A percentile compares a stretch with the other conserved stretches of the same genome.
phyloP scores from a whole-genome alignment of 2,888 invertebrate species.

The Alentia gelatinosa region DNA sequence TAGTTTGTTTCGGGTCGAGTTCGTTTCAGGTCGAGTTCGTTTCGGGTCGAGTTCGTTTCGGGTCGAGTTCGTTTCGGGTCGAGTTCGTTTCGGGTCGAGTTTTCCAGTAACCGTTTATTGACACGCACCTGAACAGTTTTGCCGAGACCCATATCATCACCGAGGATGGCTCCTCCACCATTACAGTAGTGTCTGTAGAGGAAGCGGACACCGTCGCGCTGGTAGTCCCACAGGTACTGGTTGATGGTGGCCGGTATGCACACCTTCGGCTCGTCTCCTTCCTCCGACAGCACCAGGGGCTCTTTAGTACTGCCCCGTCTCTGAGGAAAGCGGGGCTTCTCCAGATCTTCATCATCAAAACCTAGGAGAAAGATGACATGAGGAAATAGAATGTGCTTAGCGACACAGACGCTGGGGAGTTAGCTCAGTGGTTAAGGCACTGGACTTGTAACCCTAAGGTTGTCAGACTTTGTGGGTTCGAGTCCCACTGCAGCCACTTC shows the following conservation, averaged over 20 bases:
- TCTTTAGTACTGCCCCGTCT: neutral
- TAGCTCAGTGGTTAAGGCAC: no score
- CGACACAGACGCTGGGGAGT: no score
- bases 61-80: no score
- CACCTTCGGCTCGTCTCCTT: neutral
- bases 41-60: no score
- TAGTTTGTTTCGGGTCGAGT: no score
- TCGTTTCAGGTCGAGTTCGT: no score
- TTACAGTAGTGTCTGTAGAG: slow-evolving; percentile 72
- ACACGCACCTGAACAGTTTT: slow-evolving; percentile 78
- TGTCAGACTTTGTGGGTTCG: no score
- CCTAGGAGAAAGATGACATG: neutral
- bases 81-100: no score
- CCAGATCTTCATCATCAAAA: slow-evolving; percentile 50
- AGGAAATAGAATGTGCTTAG: no score
- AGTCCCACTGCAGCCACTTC: no score
- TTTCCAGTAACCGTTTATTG: no score
- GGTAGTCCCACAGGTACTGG: slow-evolving; percentile 77
- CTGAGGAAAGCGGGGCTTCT: slow-evolving; percentile 38
- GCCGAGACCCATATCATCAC: slow-evolving; percentile 79
- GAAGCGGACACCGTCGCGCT: slow-evolving; percentile 76
- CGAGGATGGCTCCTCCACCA: slow-evolving; percentile 75
- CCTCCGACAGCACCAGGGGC: neutral
- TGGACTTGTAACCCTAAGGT: no score
- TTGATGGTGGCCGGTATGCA: slow-evolving; percentile 75